These are phyloP conservation scores for Diachrysia chrysitis DNA, from an alignment of 2,888 invertebrate genomes.

Conservation along the genomic window DNA sequence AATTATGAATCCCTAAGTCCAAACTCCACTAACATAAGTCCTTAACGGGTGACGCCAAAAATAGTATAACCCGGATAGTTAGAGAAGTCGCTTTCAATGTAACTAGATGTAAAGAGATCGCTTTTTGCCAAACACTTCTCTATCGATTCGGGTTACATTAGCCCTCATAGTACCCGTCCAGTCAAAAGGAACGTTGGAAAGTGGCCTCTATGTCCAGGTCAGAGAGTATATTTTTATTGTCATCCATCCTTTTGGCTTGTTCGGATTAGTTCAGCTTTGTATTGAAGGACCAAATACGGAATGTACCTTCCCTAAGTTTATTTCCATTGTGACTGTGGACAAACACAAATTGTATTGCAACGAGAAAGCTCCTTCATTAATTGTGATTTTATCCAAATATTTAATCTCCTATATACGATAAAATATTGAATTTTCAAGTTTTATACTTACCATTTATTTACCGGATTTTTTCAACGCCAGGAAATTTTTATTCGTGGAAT, in stretches of 20 bases:
- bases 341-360: constrained; percentile 14
- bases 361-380: constrained; percentile 10
- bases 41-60: constrained; percentile 49
- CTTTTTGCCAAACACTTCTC: constrained; percentile 67
- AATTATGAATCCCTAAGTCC: constrained; percentile 41
- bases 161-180: constrained; percentile 74
- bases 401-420: constrained; percentile 17
- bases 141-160: constrained; percentile 69
- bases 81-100: constrained; percentile 75
- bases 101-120: constrained; percentile 65
- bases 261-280: constrained; percentile 48
- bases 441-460: too few species aligned
- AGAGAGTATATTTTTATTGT: constrained; percentile 43
- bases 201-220: constrained; percentile 42
- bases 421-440: constrained; percentile 14
- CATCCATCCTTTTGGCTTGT: constrained; percentile 64
- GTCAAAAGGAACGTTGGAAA: constrained; percentile 66
- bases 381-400: constrained; percentile 2
- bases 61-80: constrained; percentile 67
- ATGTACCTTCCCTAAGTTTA: constrained; percentile 14
- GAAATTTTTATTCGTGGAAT: too few species aligned
- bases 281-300: constrained; percentile 34
- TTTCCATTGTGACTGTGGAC: constrained; percentile 7
- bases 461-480: too few species aligned
- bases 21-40: constrained; percentile 51